Percentiles rank a stretch among this genome's conserved stretches.
phyloP scores from a whole-genome alignment of 2,888 invertebrate species.

The Troides aeacus region DNA sequence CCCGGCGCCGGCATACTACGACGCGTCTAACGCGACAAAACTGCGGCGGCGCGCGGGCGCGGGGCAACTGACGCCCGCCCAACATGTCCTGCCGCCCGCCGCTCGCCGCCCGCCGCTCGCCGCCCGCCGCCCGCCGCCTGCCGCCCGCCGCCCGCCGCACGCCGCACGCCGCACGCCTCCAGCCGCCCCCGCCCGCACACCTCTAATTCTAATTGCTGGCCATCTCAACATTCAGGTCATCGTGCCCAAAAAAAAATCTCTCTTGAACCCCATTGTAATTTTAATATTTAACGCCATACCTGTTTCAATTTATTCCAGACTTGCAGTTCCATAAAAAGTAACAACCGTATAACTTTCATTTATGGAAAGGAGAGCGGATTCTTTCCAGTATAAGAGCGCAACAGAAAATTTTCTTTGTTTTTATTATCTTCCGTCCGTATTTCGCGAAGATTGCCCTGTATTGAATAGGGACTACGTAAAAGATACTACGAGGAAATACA shows the following conservation, averaged over 20 bases:
- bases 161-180: slow-evolving; percentile 44
- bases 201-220: slow-evolving; percentile 72
- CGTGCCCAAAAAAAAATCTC: slow-evolving; percentile 65
- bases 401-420: slow-evolving; percentile 37
- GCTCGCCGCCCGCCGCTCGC: slow-evolving; percentile 39
- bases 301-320: slow-evolving; percentile 55
- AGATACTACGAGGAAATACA: slow-evolving; percentile 25
- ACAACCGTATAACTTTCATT: slow-evolving; percentile 55
- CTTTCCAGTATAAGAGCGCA: slow-evolving; percentile 39
- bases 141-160: slow-evolving; percentile 36
- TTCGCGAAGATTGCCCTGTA: slow-evolving; percentile 28
- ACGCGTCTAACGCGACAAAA: slow-evolving; percentile 38
- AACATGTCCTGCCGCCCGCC: slow-evolving; percentile 47
- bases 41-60: slow-evolving; percentile 41
- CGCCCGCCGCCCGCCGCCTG: slow-evolving; percentile 36
- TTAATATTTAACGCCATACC: slow-evolving; percentile 60
- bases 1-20: slow-evolving; percentile 65
- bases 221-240: slow-evolving; percentile 73
- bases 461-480: slow-evolving; percentile 24
- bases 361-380: slow-evolving; percentile 45
- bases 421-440: slow-evolving; percentile 31
- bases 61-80: slow-evolving; percentile 23
- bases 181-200: slow-evolving; percentile 46
- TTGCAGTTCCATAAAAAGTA: slow-evolving; percentile 63
- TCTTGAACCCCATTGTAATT: slow-evolving; percentile 52